Conservation (phyloP, 2,113 vertebrate genomes). For the Microcebus lehilahytsara region DNA sequence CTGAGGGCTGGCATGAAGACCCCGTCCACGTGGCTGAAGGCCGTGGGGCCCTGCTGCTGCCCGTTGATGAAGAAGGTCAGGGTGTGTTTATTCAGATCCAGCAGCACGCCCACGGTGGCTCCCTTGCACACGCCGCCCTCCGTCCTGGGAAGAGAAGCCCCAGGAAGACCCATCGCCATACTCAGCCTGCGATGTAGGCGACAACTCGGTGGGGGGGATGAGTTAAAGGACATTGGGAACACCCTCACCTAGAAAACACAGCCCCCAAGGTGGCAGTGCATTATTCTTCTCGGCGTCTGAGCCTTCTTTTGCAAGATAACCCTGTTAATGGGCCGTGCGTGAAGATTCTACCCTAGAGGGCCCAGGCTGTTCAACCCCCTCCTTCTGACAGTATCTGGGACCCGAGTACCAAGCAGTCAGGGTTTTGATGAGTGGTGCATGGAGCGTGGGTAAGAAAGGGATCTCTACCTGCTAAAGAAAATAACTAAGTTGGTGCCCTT, state of each 20-base stretch:
- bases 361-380: not conserved
- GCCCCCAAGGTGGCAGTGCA: fast-evolving
- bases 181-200: not conserved
- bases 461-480: not conserved
- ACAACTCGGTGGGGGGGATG: too few relatives aligned
- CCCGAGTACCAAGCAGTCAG: not conserved
- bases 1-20: conserved; percentile 98
- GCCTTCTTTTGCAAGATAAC: not conserved
- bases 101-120: conserved; percentile 92
- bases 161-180: not conserved
- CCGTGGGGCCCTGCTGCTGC: conserved; percentile 95
- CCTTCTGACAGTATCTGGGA: not conserved
- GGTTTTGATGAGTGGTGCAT: not conserved
- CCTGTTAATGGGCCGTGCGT: not conserved
- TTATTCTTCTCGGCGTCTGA: not conserved
- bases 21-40: conserved; percentile 94
- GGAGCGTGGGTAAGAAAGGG: not conserved
- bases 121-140: conserved; percentile 97
- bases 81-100: conserved; percentile 94
- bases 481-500: not conserved
- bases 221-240: not conserved
- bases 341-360: not conserved
- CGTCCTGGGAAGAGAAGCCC: conserved; percentile 84
- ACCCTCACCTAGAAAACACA: not conserved
- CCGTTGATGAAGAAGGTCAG: conserved; percentile 97